Evolutionary conservation across 23 tunicate species (phyloP).

Genomic region (Styela clava): DNA sequence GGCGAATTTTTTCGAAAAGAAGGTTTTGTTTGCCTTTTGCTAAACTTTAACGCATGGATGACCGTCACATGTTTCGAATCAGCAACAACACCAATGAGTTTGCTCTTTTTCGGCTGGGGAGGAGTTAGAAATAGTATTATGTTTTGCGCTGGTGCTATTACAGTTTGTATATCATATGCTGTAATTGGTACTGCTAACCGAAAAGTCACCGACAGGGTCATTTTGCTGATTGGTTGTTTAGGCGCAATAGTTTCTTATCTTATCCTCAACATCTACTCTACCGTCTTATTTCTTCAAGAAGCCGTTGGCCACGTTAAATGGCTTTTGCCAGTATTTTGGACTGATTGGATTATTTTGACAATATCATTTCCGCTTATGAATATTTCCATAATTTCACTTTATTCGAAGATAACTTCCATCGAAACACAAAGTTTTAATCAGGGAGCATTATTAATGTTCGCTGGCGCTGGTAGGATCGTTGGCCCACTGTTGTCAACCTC

Average conservation of each 20-base stretch:
- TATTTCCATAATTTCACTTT: conserved; percentile 2
- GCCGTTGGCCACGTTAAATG: not conserved
- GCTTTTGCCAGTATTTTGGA: conserved; percentile 12
- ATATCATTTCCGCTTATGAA: not conserved
- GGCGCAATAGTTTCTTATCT: not conserved
- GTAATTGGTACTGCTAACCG: not conserved
- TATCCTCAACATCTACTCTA: not conserved
- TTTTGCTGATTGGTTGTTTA: conserved; percentile 8
- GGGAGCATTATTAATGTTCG: not conserved
- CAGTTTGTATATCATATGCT: conserved; percentile 16
- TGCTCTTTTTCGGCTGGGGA: conserved; percentile 53
- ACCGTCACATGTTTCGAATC: conserved; percentile 73
- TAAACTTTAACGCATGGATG: conserved; percentile 57
- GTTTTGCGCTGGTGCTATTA: conserved; percentile 49
- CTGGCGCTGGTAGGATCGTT: conserved; percentile 18
- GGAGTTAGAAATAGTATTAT: conserved; percentile 57
- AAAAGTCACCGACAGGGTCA: not conserved
- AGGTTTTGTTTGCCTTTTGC: conserved; percentile 61
- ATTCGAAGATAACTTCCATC: conserved; percentile 16
- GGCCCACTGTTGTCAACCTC: conserved; percentile 27
- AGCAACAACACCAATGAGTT: conserved; percentile 62
- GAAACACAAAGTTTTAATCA: conserved; percentile 28
- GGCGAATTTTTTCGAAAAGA: conserved; percentile 66
- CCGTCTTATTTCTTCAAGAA: not conserved
- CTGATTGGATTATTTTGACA: not conserved